phyloP scores from a whole-genome alignment of 2,113 vertebrate species.

The Psittacus erithacus region DNA sequence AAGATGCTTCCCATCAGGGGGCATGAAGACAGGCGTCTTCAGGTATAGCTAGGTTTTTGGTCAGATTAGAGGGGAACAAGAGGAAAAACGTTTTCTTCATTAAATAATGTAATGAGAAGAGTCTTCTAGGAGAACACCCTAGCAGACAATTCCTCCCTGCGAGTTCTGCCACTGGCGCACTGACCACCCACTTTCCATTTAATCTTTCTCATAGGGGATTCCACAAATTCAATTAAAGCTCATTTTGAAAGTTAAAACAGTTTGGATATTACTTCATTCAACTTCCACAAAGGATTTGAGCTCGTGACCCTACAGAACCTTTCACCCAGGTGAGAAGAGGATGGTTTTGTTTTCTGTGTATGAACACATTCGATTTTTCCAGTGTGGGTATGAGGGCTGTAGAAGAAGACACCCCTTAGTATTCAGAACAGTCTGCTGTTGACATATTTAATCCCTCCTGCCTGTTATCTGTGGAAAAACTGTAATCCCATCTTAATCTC shows the following conservation, averaged over 20 bases:
- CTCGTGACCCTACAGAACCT: not conserved
- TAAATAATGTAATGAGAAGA: not conserved
- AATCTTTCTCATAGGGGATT: not conserved
- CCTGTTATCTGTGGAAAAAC: not conserved
- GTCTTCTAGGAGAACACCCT: not conserved
- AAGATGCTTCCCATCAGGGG: not conserved
- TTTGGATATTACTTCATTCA: not conserved
- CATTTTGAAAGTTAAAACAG: not conserved
- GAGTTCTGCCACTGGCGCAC: not conserved
- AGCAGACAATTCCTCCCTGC: not conserved
- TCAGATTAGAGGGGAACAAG: not conserved
- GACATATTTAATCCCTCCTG: not conserved
- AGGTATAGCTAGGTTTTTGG: not conserved
- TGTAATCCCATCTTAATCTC: conserved; percentile 13
- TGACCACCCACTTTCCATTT: not conserved
- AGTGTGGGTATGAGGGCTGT: not conserved
- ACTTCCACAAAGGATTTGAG: not conserved
- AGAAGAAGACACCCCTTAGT: not conserved
- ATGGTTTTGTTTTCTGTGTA: not conserved
- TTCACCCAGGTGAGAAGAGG: not conserved
- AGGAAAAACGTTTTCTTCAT: not conserved
- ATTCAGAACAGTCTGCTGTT: not conserved
- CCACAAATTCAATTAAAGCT: not conserved
- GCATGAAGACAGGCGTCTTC: not conserved
- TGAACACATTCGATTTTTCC: not conserved